Percentiles rank a stretch among this genome's conserved stretches.
Conservation (phyloP, 2,888 invertebrate species). For the Atethmia centrago region DNA sequence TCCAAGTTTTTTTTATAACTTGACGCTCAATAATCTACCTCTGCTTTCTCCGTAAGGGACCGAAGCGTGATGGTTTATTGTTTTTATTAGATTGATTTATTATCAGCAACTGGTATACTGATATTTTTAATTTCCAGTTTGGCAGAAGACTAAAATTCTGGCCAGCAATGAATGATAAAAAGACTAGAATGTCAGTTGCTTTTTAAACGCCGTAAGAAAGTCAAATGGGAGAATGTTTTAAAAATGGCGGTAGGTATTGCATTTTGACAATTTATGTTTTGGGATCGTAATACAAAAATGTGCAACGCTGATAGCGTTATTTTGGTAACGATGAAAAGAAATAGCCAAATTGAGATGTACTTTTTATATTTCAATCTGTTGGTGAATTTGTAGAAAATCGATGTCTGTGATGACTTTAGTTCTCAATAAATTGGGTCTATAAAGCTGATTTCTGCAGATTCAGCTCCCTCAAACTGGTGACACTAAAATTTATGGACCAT, state of each 20-base stretch:
- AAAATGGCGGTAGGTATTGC: background rate
- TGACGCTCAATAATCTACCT: slow-evolving; percentile 26
- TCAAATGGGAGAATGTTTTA: background rate
- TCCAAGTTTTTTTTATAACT: slow-evolving; percentile 17
- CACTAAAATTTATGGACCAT: background rate
- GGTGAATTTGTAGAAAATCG: background rate
- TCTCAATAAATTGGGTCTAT: background rate
- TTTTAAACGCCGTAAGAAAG: slow-evolving; percentile 39
- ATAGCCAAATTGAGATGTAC: background rate
- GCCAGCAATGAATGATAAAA: slow-evolving; percentile 12
- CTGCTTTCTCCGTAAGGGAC: slow-evolving; percentile 51
- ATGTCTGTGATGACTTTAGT: background rate
- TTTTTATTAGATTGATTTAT: slow-evolving; percentile 45
- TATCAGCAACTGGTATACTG: slow-evolving; percentile 42
- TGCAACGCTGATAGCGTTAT: background rate
- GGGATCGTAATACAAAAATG: fast-evolving
- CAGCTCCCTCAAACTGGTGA: background rate
- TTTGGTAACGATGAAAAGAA: background rate
- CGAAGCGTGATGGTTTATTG: slow-evolving; percentile 41
- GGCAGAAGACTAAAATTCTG: slow-evolving; percentile 11
- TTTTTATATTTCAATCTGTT: background rate
- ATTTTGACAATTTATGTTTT: slow-evolving; percentile 6
- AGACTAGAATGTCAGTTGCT: slow-evolving; percentile 43
- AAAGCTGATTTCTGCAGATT: slow-evolving; percentile 41
- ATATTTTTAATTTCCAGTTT: slow-evolving; percentile 42